These are phyloP conservation scores for Podocnemis expansa DNA, from an alignment of 2,113 vertebrate genomes.

Conservation along the genomic window DNA sequence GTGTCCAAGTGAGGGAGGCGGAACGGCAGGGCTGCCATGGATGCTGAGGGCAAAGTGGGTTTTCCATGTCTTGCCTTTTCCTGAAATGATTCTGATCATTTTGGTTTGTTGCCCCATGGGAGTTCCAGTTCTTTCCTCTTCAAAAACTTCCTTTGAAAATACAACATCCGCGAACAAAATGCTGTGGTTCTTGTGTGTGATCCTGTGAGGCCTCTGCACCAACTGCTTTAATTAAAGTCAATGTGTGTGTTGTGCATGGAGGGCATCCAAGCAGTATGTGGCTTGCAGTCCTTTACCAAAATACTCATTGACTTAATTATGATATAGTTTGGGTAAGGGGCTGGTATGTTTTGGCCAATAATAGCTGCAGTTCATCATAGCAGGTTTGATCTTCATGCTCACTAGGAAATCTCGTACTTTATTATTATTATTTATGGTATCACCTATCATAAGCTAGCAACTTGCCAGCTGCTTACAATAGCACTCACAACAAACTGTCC, in stretches of 20 bases:
- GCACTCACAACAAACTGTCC: neutral
- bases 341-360: neutral
- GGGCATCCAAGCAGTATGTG: neutral
- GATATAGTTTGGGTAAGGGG: neutral
- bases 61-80: neutral
- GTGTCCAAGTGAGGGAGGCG: too few species aligned
- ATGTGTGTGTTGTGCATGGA: neutral
- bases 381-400: neutral
- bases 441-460: neutral
- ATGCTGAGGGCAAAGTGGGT: neutral
- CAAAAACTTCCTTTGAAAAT: neutral
- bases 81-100: neutral
- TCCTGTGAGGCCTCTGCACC: neutral
- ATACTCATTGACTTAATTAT: neutral
- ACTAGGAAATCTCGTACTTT: neutral
- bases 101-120: neutral
- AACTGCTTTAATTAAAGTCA: neutral
- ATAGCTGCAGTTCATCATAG: neutral
- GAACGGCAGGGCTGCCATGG: too few species aligned
- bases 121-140: neutral
- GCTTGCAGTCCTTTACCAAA: neutral
- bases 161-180: neutral
- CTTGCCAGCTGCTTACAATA: neutral
- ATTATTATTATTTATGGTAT: neutral
- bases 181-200: rapidly evolving